A percentile compares a stretch with the other conserved stretches of the same genome.
Evolutionary conservation across 2,888 invertebrate genomes (phyloP).

Genomic region (Acanthacorydalis orientalis): DNA sequence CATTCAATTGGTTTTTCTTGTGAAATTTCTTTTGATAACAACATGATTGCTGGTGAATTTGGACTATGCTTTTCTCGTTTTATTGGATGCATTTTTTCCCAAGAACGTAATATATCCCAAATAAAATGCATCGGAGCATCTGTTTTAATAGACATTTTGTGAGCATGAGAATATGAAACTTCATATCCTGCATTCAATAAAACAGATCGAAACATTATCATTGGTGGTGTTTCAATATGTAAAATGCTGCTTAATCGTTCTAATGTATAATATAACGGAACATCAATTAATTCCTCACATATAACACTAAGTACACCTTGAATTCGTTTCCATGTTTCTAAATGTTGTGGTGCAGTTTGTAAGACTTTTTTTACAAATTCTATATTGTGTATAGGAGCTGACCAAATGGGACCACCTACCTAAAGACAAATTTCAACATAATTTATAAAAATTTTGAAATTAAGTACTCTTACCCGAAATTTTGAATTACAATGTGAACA

Average conservation of each 20-base stretch:
- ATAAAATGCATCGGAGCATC: conserved; percentile 69
- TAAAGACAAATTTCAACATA: conserved; percentile 21
- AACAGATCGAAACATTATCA: conserved; percentile 45
- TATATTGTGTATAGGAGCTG: conserved; percentile 64
- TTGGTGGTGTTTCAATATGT: conserved; percentile 53
- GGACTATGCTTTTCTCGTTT: conserved; percentile 37
- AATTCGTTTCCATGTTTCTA: conserved; percentile 59
- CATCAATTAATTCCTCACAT: conserved; percentile 64
- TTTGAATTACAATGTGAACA: conserved; percentile 64
- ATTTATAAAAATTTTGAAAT: conserved; percentile 7
- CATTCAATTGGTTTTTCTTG: conserved; percentile 33
- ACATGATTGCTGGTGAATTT: conserved; percentile 32
- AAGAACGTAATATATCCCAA: conserved; percentile 83
- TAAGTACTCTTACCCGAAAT: conserved; percentile 43
- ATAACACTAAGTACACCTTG: conserved; percentile 67
- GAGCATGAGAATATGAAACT: conserved; percentile 85
- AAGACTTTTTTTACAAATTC: conserved; percentile 59
- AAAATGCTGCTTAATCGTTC: conserved; percentile 60
- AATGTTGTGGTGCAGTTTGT: conserved; percentile 23
- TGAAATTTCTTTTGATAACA: conserved; percentile 35
- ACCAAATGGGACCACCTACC: conserved; percentile 92
- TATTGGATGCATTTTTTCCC: conserved; percentile 54
- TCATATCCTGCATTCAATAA: conserved; percentile 40
- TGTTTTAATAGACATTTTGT: conserved; percentile 80
- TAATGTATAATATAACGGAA: conserved; percentile 74